Evolutionary conservation across 2,797 vertebrate genomes (phyloP).

Genomic region (Mionectes olivaceus): DNA sequence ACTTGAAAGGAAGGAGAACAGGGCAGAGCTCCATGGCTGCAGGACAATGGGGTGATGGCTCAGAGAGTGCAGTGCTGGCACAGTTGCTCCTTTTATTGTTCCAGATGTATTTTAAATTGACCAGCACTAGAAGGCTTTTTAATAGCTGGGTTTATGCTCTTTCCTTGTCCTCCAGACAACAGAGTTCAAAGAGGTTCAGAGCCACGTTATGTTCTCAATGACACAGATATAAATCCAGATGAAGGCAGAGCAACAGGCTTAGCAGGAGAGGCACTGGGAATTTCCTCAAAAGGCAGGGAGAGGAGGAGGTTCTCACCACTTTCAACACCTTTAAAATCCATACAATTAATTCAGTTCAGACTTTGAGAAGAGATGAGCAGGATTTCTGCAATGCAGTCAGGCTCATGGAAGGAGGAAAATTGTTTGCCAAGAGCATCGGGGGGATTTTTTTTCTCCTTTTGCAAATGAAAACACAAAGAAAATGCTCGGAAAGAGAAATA

Average conservation of each 20-base stretch:
- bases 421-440: neutral
- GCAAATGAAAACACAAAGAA: neutral
- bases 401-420: neutral
- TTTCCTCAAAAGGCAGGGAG: neutral
- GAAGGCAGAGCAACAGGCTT: neutral
- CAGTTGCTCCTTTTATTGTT: neutral
- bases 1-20: neutral
- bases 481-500: neutral
- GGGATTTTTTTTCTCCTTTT: neutral
- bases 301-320: neutral
- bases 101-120: constrained; percentile 20
- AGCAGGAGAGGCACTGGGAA: neutral
- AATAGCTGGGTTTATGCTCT: neutral
- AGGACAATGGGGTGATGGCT: neutral
- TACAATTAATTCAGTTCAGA: neutral
- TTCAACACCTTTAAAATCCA: neutral
- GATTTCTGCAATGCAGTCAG: neutral
- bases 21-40: neutral
- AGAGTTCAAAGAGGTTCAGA: neutral
- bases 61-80: neutral
- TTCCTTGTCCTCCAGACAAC: neutral
- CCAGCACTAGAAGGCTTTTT: neutral
- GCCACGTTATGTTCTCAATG: neutral
- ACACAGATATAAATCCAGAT: neutral
- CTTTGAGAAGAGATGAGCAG: neutral